These are phyloP conservation scores for Falco berigora DNA, from an alignment of 2,797 vertebrate genomes.

Conservation along the genomic window DNA sequence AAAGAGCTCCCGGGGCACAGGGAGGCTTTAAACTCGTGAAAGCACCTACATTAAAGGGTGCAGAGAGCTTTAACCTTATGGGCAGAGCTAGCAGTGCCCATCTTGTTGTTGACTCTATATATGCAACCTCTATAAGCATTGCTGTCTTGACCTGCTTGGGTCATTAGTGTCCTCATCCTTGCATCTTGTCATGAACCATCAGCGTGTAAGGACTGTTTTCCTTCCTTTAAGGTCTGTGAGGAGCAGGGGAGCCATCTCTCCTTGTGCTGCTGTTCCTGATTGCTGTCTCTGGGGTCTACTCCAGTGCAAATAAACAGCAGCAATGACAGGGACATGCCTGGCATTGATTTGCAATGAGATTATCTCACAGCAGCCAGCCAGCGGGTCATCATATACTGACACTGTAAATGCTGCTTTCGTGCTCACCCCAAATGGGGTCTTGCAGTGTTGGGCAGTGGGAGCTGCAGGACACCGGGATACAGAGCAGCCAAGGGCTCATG, in stretches of 20 bases:
- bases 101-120: neutral
- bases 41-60: neutral
- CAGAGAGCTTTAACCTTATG: neutral
- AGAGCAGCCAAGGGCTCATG: neutral
- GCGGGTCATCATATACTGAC: fast-evolving
- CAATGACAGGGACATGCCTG: neutral
- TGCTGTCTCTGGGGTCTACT: neutral
- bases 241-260: neutral
- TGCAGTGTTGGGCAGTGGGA: neutral
- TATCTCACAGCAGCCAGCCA: neutral
- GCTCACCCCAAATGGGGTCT: neutral
- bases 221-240: neutral
- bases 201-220: neutral
- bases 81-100: neutral
- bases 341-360: neutral
- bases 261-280: neutral
- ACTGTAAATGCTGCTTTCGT: fast-evolving
- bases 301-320: neutral
- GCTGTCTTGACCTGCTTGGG: neutral
- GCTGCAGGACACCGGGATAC: fast-evolving
- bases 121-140: neutral
- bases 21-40: neutral
- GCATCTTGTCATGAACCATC: neutral
- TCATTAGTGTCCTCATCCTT: neutral
- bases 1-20: neutral